A percentile compares a stretch with the other conserved stretches of the same genome.
These are phyloP conservation scores for Lanistes nyassanus DNA, from an alignment of 1,140 invertebrate genomes.

Conservation along the genomic window DNA sequence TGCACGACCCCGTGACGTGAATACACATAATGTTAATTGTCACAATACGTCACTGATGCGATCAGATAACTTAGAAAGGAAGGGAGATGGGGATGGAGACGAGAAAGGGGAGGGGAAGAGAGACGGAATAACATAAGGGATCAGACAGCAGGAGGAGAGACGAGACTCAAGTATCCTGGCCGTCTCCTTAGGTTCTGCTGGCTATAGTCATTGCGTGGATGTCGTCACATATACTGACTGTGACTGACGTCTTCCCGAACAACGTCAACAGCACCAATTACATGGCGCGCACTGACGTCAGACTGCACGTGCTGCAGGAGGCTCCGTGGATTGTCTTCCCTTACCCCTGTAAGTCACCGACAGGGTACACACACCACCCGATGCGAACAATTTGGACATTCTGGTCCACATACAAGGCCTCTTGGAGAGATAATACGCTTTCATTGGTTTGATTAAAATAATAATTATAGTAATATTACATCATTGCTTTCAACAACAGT, in stretches of 20 bases:
- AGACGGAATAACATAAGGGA: no score
- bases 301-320: conserved; percentile 77
- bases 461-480: background rate
- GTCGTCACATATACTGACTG: conserved; percentile 79
- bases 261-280: conserved; percentile 68
- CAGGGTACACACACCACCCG: background rate
- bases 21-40: no score
- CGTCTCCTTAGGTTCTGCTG: conserved; percentile 76
- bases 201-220: conserved; percentile 84
- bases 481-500: background rate
- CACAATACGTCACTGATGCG: no score
- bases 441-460: background rate
- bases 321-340: conserved; percentile 85
- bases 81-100: no score
- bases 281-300: conserved; percentile 81
- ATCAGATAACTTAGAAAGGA: no score
- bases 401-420: background rate
- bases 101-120: no score
- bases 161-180: no score
- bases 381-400: background rate
- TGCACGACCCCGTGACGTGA: no score
- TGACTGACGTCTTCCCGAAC: conserved; percentile 73
- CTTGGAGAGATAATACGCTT: background rate
- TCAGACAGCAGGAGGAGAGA: no score
- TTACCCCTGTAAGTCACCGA: conserved; percentile 75